Evolutionary conservation across 2,888 invertebrate genomes (phyloP), one percentile per base, ranked within the genome.

Genomic region (Hemicrepidius hirtus): DNA sequence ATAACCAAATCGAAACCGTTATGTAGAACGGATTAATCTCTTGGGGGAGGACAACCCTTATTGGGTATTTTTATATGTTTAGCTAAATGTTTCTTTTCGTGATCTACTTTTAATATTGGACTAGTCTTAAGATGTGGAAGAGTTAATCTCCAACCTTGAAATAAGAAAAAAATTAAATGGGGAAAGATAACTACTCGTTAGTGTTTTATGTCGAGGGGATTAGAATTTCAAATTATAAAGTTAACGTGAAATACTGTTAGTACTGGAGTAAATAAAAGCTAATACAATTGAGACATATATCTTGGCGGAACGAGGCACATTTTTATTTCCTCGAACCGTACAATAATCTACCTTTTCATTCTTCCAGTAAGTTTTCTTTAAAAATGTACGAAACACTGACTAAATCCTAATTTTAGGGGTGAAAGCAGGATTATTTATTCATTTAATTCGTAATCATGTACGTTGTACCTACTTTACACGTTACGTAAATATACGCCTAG

Each of bases 201-300:
- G n/a, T n/a, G n/a, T n/a, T n/a, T n/a, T n/a, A n/a, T n/a, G n/a
- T n/a, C n/a, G n/a, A n/a, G n/a, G n/a, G n/a, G n/a, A n/a, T n/a
- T n/a, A n/a, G 59, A 63, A 68, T 71, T 72, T 63, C 53, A 69
- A 75, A 75, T 75, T 75, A 75, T 68, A 72, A 63, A 69, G 69
- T 63, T 64, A 69, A 71, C 71, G 60, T 63, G 55, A 69, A 75
- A 59, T 66, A 44, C 50, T 55, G 65, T 62, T 62, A 70, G 32
- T 66, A 62, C 49, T 55, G 49, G 49, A 53, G 55, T 66, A 75
- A 75, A 75, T 75, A 68, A 60, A 69, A 50, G 62, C 64, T 73
- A 75, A 75, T 73, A 73, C 72, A 71, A 75, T 72, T 68, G 72
- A 44, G 49, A 66, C 63, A 67, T 74, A 74, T 66, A 70, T 73